Percentiles rank a stretch among this genome's conserved stretches.
Conservation (phyloP, 2,797 vertebrate genomes). For the Poecile montanus region DNA sequence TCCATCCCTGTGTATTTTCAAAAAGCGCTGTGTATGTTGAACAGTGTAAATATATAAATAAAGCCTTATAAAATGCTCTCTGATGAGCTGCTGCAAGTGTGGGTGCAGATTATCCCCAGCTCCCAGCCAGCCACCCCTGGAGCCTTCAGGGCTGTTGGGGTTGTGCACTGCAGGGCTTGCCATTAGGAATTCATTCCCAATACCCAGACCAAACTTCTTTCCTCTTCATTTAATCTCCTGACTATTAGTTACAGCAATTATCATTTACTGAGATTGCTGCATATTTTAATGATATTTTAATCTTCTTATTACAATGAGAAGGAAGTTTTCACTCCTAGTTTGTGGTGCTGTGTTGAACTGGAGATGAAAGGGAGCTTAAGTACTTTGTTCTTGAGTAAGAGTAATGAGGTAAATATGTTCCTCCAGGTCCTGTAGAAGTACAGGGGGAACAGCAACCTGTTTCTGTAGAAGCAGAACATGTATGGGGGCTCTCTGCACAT, state of each 20-base stretch:
- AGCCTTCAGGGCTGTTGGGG: neutral
- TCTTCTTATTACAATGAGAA: neutral
- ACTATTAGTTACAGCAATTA: slow-evolving; percentile 5
- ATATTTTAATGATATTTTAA: slow-evolving; percentile 25
- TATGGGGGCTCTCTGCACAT: neutral
- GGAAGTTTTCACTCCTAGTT: neutral
- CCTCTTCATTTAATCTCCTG: slow-evolving; percentile 36
- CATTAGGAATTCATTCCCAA: neutral
- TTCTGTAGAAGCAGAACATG: neutral
- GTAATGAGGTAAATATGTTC: neutral
- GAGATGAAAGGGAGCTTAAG: neutral
- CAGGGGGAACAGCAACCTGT: neutral
- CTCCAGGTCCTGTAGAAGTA: neutral
- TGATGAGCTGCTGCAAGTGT: slow-evolving; percentile 5
- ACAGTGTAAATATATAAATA: neutral
- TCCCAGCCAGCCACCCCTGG: neutral
- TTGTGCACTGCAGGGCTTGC: neutral
- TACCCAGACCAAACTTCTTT: neutral
- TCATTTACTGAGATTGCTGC: neutral
- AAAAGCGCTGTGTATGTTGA: neutral
- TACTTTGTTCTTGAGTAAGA: neutral
- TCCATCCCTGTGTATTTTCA: neutral
- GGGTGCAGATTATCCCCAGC: slow-evolving; percentile 12
- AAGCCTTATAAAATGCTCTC: neutral
- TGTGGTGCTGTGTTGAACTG: neutral